These are phyloP conservation scores for Halichoerus grypus DNA, from an alignment of 2,113 vertebrate genomes.

Conservation along the genomic window DNA sequence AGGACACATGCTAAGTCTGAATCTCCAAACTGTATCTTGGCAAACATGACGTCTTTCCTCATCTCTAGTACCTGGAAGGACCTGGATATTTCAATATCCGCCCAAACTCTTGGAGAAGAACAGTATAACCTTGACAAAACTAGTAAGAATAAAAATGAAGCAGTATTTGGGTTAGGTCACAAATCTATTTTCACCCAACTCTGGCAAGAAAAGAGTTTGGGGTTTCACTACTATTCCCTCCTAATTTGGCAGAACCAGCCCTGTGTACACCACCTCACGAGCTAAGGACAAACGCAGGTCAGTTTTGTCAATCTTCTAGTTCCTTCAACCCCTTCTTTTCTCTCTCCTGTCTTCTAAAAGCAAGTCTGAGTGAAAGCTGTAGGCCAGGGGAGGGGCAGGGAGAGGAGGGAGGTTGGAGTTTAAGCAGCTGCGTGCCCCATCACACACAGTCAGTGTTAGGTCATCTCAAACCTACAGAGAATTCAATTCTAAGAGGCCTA, in stretches of 20 bases:
- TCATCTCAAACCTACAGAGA: not conserved
- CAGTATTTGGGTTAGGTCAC: not conserved
- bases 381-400: not conserved
- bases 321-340: not conserved
- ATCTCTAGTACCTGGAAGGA: not conserved
- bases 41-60: not conserved
- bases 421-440: fast-evolving
- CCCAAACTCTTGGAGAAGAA: not conserved
- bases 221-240: not conserved
- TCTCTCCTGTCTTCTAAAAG: not conserved
- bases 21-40: not conserved
- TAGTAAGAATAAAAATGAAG: not conserved
- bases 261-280: not conserved
- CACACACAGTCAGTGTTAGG: not conserved
- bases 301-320: not conserved
- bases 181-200: not conserved
- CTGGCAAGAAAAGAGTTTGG: not conserved
- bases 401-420: too few relatives aligned
- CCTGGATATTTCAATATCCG: not conserved
- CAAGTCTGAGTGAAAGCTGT: not conserved
- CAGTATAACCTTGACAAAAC: not conserved
- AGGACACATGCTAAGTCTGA: not conserved
- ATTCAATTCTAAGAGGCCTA: not conserved
- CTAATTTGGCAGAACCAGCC: not conserved
- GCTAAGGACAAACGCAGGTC: not conserved